phyloP scores from a whole-genome alignment of 1,140 invertebrate genomes.

The Trissolcus basalis region DNA sequence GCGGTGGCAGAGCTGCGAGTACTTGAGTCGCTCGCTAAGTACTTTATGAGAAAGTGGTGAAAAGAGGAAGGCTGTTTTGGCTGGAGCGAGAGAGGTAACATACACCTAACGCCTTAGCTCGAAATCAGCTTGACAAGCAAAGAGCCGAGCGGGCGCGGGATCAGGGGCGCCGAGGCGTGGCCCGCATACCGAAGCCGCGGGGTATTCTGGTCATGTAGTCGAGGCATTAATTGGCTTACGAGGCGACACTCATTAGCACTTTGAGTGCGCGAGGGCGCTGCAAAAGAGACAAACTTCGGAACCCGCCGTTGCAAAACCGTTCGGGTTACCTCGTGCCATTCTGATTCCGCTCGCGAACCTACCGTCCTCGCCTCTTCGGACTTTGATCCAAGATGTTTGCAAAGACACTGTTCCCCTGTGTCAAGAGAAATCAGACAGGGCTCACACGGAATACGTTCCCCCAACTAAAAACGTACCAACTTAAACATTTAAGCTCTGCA shows the following conservation, averaged over 20 bases:
- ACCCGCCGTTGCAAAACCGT: slow-evolving; percentile 10
- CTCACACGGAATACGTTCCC: slow-evolving; percentile 23
- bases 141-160: slow-evolving; percentile 67
- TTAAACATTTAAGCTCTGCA: background rate
- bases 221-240: slow-evolving; percentile 77
- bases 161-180: slow-evolving; percentile 72
- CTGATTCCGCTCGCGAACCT: slow-evolving; percentile 37
- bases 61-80: slow-evolving; percentile 51
- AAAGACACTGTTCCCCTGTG: slow-evolving; percentile 29
- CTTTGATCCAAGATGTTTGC: slow-evolving; percentile 45
- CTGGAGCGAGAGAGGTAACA: slow-evolving; percentile 41
- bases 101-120: slow-evolving; percentile 61
- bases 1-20: slow-evolving; percentile 15
- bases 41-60: slow-evolving; percentile 52
- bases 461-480: background rate
- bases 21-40: slow-evolving; percentile 47
- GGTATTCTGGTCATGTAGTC: slow-evolving; percentile 76
- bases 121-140: slow-evolving; percentile 69
- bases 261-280: slow-evolving; percentile 66
- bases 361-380: slow-evolving; percentile 23
- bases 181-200: slow-evolving; percentile 73
- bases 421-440: slow-evolving; percentile 35
- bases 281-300: slow-evolving; percentile 43
- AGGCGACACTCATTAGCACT: slow-evolving; percentile 77
- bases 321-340: slow-evolving; percentile 21